phyloP scores from a whole-genome alignment of 2,113 vertebrate genomes.

The Pedionomus torquatus region DNA sequence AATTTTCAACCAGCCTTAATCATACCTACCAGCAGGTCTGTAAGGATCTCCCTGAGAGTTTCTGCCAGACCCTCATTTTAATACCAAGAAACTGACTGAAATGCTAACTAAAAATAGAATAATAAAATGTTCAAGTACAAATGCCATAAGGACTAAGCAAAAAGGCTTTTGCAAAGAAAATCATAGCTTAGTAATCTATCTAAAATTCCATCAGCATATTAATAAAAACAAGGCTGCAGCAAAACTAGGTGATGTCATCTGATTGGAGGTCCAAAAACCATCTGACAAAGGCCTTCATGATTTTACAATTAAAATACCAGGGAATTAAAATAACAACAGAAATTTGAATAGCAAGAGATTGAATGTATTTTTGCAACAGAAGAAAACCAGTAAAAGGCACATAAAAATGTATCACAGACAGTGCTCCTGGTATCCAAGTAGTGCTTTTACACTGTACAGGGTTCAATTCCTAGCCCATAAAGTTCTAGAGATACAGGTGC shows the following conservation, averaged over 20 bases:
- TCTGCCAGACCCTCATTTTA: constrained; percentile 30
- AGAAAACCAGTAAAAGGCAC: not conserved
- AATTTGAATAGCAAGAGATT: not conserved
- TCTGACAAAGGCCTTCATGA: not conserved
- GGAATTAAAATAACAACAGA: not conserved
- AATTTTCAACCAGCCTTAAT: constrained; percentile 47
- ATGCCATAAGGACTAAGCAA: not conserved
- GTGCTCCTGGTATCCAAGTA: not conserved
- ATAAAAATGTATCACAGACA: not conserved
- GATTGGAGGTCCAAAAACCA: not conserved
- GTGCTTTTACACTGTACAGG: not conserved
- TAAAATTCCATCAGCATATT: not conserved
- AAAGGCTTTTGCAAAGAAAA: constrained; percentile 14
- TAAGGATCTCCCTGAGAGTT: constrained; percentile 14
- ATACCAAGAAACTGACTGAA: constrained; percentile 46
- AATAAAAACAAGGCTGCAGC: not conserved
- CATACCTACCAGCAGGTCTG: constrained; percentile 46
- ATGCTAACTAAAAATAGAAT: constrained; percentile 51
- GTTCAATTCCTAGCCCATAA: not conserved
- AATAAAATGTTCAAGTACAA: constrained; percentile 27
- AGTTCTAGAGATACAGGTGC: not conserved
- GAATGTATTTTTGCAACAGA: not conserved
- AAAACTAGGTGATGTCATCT: not conserved
- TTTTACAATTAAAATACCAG: not conserved
- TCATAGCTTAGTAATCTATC: not conserved